Conservation (phyloP, 2,888 invertebrate species). For the Andrena trimmerana region DNA sequence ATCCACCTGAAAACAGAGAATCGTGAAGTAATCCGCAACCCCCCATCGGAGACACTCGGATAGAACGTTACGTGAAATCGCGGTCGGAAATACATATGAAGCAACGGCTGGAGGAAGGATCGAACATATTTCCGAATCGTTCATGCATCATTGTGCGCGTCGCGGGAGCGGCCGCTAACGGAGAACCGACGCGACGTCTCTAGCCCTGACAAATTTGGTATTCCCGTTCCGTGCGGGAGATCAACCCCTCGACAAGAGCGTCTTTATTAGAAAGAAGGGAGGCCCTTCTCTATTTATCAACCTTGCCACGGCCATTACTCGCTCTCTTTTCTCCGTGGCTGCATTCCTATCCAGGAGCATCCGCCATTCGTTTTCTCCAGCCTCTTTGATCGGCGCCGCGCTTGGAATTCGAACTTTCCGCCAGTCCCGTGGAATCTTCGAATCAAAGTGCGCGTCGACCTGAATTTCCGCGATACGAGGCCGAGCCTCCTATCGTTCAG, state of each 20-base stretch:
- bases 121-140: constrained; percentile 49
- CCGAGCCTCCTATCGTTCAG: background rate
- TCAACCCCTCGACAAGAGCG: constrained; percentile 84
- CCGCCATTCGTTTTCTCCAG: constrained; percentile 64
- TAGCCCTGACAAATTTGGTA: constrained; percentile 81
- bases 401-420: constrained; percentile 60
- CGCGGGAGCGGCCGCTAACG: constrained; percentile 50
- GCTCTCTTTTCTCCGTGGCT: constrained; percentile 68
- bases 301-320: constrained; percentile 76
- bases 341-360: constrained; percentile 67
- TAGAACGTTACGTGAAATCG: constrained; percentile 37
- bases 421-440: constrained; percentile 19
- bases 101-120: constrained; percentile 11
- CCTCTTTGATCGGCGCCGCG: constrained; percentile 59
- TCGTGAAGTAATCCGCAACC: background rate
- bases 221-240: constrained; percentile 82
- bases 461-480: constrained; percentile 13
- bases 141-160: constrained; percentile 65
- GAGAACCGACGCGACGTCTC: constrained; percentile 72
- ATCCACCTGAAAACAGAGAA: constrained; percentile 79
- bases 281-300: constrained; percentile 83
- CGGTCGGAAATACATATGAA: constrained; percentile 8
- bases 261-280: constrained; percentile 84
- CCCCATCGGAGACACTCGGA: background rate
- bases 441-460: constrained; percentile 39